Evolutionary conservation across 2,888 invertebrate species (phyloP), one percentile per base, ranked within the genome.

Genomic region (Microctonus aethiopoides): DNA sequence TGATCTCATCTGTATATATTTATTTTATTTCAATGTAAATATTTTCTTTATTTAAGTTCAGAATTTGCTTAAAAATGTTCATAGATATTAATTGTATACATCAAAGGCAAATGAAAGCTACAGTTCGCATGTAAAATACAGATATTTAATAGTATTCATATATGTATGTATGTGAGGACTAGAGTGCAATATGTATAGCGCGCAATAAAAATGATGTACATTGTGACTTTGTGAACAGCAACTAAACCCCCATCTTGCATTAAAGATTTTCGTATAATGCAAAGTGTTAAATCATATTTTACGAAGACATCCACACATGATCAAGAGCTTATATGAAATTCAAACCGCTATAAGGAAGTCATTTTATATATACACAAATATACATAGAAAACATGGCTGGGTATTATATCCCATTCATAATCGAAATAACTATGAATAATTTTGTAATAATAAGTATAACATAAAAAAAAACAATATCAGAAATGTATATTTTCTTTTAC

Each of bases 271-370:
- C 54, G 26, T 54, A 52, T 54, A 54, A 67, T 67, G 60, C 67
- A 52, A 59, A 59, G 34, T 34, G 59, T 60, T 67, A 67, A 67
- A 67, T 67, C 67, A 60, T 36, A 36, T 67, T 67, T 67, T 67
- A 67, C 59, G 59, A 67, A 60, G 59, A 67, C 51, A 51, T 51
- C 60, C 16, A 60, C 41, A 41, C 46, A 46, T 24, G 34, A 60
- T 67, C 67, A 59, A 60, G 67, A 67, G 51, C 52, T 67, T 67
- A 59, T 51, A 60, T 66, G 46, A 66, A 36, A 20, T 29, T 39
- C 57, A 22, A 26, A 20, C 67, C 3, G 24, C 60, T 39, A 67
- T 59, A 60, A 60, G 67, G 59, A 67, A 67, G 59, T 51, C 13
- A 26, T 51, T 41, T 16, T 0, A 46, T 46, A 16, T n/a, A 7